Percentiles rank a stretch among this genome's conserved stretches.
phyloP scores from a whole-genome alignment of 2,797 vertebrate genomes.

The Loris lydekkerianus region DNA sequence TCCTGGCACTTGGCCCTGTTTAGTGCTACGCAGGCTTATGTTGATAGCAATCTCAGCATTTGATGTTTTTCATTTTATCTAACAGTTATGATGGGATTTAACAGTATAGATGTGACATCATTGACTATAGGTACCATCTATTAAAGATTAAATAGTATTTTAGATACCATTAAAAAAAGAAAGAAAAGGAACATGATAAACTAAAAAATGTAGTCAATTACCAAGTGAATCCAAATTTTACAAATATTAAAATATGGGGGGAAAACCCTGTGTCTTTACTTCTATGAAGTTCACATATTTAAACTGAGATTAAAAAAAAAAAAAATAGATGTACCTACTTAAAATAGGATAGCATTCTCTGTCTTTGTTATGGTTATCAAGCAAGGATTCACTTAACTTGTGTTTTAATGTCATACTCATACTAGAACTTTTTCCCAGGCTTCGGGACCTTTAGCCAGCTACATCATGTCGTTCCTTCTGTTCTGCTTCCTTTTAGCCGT shows the following conservation, averaged over 20 bases:
- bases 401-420: neutral
- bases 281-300: neutral
- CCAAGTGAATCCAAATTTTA: neutral
- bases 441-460: neutral
- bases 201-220: constrained; percentile 12
- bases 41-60: neutral
- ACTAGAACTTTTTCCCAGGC: neutral
- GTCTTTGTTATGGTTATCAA: neutral
- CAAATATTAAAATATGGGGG: constrained; percentile 1
- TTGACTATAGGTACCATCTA: neutral
- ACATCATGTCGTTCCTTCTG: neutral
- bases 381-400: constrained; percentile 20
- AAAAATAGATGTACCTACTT: constrained; percentile 11
- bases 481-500: neutral
- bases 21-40: neutral
- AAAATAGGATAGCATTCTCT: neutral
- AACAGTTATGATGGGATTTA: neutral
- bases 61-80: neutral
- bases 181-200: neutral
- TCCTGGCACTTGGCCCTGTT: neutral
- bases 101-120: neutral
- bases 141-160: constrained; percentile 35
- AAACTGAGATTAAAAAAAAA: neutral
- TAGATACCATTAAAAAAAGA: neutral
- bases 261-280: neutral